Evolutionary conservation across 2,113 vertebrate genomes (phyloP).

Genomic region (Neogale vison): DNA sequence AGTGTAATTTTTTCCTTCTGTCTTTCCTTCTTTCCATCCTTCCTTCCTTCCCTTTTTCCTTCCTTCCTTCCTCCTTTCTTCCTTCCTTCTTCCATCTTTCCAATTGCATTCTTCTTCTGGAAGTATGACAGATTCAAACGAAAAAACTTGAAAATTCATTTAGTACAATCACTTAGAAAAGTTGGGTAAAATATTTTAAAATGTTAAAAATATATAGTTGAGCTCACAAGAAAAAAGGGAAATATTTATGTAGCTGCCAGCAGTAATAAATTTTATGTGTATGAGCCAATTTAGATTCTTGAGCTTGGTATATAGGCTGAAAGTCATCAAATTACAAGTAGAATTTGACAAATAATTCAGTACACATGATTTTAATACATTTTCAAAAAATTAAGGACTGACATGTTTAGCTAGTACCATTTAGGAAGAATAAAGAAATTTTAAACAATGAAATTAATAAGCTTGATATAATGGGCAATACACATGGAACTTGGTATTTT

Average conservation of each 20-base stretch:
- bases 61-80: too few species aligned
- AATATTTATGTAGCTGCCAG: not conserved
- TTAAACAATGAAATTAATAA: not conserved
- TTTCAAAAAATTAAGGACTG: not conserved
- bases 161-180: not conserved
- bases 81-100: not conserved
- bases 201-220: not conserved
- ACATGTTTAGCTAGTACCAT: not conserved
- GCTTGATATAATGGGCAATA: not conserved
- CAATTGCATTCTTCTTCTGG: not conserved
- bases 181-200: not conserved
- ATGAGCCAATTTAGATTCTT: not conserved
- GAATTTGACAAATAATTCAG: not conserved
- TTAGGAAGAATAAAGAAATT: not conserved
- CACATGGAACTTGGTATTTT: not conserved
- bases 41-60: rapidly evolving
- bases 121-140: not conserved
- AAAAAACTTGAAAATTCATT: not conserved
- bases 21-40: rapidly evolving
- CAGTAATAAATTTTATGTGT: not conserved
- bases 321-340: conserved; percentile 14
- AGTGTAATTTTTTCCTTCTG: not conserved
- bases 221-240: not conserved
- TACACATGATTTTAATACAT: not conserved
- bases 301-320: not conserved